Conservation (phyloP, 2,888 invertebrate species). For the Agrypnus murinus region DNA sequence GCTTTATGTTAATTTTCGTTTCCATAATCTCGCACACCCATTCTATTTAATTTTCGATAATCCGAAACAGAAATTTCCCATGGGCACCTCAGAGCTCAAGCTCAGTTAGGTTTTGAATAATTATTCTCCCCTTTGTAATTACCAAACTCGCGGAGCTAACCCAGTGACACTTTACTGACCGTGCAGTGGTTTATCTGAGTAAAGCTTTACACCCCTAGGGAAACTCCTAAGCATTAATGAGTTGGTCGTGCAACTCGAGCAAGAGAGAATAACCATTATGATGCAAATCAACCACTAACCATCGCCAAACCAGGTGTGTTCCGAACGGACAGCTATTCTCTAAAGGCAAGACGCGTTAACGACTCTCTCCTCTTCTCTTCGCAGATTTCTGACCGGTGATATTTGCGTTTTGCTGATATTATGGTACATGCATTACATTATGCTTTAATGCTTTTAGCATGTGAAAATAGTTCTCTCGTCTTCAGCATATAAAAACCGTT, state of each 20-base stretch:
- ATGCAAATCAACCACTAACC: slow-evolving; percentile 68
- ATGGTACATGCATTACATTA: neutral
- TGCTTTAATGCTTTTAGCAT: neutral
- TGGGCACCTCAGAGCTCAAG: slow-evolving; percentile 49
- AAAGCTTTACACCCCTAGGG: slow-evolving; percentile 6
- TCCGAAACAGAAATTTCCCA: slow-evolving; percentile 53
- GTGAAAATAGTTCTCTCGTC: slow-evolving; percentile 5
- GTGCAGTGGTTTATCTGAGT: slow-evolving; percentile 58
- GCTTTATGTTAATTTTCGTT: neutral
- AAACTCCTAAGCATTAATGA: slow-evolving; percentile 37
- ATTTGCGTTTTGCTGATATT: slow-evolving; percentile 12
- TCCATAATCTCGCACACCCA: slow-evolving; percentile 11
- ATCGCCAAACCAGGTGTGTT: slow-evolving; percentile 68
- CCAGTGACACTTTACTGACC: slow-evolving; percentile 67
- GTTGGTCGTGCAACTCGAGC: slow-evolving; percentile 34
- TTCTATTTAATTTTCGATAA: slow-evolving; percentile 27
- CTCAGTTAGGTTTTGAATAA: slow-evolving; percentile 59
- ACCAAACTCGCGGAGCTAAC: slow-evolving; percentile 63
- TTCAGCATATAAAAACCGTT: slow-evolving; percentile 13
- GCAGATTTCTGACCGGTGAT: slow-evolving; percentile 63
- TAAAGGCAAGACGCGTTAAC: slow-evolving; percentile 68
- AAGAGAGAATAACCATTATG: slow-evolving; percentile 63
- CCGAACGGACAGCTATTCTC: slow-evolving; percentile 67
- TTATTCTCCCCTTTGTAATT: slow-evolving; percentile 68
- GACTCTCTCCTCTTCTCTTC: slow-evolving; percentile 64